Conservation (phyloP, 1,140 invertebrate species). For the Zaprionus capensis region DNA sequence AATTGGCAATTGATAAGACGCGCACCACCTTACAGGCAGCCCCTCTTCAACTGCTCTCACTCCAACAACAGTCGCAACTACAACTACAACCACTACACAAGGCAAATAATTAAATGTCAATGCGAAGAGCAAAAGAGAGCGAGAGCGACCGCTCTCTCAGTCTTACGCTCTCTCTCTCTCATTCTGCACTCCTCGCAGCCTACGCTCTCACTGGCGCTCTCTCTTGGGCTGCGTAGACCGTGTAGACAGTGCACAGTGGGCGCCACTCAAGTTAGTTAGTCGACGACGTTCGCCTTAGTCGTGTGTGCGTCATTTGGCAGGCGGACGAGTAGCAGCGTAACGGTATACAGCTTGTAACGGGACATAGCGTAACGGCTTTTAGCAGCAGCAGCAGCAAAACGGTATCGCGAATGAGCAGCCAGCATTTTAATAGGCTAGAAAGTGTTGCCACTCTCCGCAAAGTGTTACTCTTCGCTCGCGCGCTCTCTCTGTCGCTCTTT, state of each 20-base stretch:
- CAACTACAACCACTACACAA: constrained; percentile 39
- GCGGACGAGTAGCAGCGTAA: constrained; percentile 39
- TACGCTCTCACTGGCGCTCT: constrained; percentile 14
- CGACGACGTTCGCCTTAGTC: constrained; percentile 52
- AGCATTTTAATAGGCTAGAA: constrained; percentile 38
- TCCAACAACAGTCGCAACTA: constrained; percentile 21
- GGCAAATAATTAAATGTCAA: constrained; percentile 55
- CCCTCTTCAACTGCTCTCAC: constrained; percentile 11
- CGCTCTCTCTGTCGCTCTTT: constrained; percentile 19
- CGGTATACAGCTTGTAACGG: constrained; percentile 7
- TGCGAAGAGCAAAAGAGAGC: constrained; percentile 43
- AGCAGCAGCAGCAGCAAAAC: constrained; percentile 24
- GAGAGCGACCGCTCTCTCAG: background rate
- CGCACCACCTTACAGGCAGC: constrained; percentile 24
- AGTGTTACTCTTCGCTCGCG: constrained; percentile 21
- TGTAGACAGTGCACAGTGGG: too few species aligned
- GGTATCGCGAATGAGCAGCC: constrained; percentile 19
- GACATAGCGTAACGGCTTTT: constrained; percentile 44
- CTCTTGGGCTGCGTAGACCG: background rate
- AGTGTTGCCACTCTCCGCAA: constrained; percentile 23
- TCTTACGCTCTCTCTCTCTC: background rate
- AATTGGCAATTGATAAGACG: constrained; percentile 30
- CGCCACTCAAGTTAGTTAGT: constrained; percentile 52
- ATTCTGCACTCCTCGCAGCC: background rate
- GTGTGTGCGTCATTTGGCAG: constrained; percentile 48